A percentile compares a stretch with the other conserved stretches of the same genome.
Conservation (phyloP, 2,113 vertebrate species). For the Hypomesus transpacificus region DNA sequence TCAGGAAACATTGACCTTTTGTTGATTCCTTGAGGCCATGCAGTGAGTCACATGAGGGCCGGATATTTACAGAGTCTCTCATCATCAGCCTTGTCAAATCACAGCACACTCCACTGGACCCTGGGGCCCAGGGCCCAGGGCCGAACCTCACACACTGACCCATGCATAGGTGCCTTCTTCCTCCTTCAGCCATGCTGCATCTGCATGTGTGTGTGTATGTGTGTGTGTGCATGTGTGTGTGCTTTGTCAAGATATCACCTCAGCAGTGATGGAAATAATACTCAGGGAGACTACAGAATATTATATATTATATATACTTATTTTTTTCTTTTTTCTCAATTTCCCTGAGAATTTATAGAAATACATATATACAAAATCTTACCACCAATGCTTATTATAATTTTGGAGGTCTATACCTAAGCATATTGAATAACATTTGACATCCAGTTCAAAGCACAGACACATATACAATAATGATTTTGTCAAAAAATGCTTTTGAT, state of each 20-base stretch:
- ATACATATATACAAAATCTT: too few relatives aligned
- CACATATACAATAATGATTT: too few relatives aligned
- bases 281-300: too few relatives aligned
- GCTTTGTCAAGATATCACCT: conserved; percentile 45
- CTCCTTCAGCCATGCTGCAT: conserved; percentile 31
- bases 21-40: conserved; percentile 59
- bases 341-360: too few relatives aligned
- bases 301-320: too few relatives aligned
- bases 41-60: conserved; percentile 67
- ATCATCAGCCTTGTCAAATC: conserved; percentile 70
- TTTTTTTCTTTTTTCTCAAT: neutral
- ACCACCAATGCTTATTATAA: too few relatives aligned
- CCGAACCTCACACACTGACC: conserved; percentile 49
- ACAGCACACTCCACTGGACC: conserved; percentile 64
- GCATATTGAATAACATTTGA: too few relatives aligned
- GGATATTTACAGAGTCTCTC: conserved; percentile 67
- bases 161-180: conserved; percentile 55
- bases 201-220: conserved; percentile 25
- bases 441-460: too few relatives aligned
- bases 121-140: conserved; percentile 35
- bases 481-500: too few relatives aligned
- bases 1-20: conserved; percentile 70
- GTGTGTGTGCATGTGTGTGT: conserved; percentile 28
- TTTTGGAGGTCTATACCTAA: too few relatives aligned
- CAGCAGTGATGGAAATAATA: neutral